Evolutionary conservation across 2,797 vertebrate species (phyloP).

Genomic region (Sphenodon punctatus): DNA sequence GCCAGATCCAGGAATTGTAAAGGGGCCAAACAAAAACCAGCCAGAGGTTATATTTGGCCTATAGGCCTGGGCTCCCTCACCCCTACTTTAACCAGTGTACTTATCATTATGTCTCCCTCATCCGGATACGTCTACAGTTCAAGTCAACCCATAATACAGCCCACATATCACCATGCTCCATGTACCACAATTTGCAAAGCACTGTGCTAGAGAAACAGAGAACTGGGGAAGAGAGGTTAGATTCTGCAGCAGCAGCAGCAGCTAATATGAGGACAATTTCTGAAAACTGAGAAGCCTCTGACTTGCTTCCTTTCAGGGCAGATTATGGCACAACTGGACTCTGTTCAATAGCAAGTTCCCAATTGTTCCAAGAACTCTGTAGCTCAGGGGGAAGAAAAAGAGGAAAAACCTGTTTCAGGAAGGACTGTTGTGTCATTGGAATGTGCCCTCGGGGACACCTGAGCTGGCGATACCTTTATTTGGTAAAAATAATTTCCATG

Average conservation of each 20-base stretch:
- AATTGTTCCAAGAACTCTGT: slow-evolving; percentile 2
- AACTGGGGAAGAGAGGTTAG: not conserved
- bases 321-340: slow-evolving; percentile 8
- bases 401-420: slow-evolving; percentile 59
- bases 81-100: no score
- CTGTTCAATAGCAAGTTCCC: slow-evolving; percentile 28
- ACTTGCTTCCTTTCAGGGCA: slow-evolving; percentile 22
- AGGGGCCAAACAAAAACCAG: no score
- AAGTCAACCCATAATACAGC: not conserved
- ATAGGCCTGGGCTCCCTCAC: no score
- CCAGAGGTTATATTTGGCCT: no score
- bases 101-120: no score
- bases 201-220: not conserved
- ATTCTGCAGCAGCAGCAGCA: no score
- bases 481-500: slow-evolving; percentile 73
- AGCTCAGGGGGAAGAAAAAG: not conserved
- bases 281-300: slow-evolving; percentile 5
- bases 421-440: slow-evolving; percentile 22
- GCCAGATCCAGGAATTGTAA: no score
- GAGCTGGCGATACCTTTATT: slow-evolving; percentile 43
- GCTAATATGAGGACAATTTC: slow-evolving; percentile 1
- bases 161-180: not conserved
- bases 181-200: not conserved
- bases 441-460: slow-evolving; percentile 38
- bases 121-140: not conserved